A percentile compares a stretch with the other conserved stretches of the same genome.
phyloP scores from a whole-genome alignment of 2,113 vertebrate genomes.

The Arvicanthis niloticus region DNA sequence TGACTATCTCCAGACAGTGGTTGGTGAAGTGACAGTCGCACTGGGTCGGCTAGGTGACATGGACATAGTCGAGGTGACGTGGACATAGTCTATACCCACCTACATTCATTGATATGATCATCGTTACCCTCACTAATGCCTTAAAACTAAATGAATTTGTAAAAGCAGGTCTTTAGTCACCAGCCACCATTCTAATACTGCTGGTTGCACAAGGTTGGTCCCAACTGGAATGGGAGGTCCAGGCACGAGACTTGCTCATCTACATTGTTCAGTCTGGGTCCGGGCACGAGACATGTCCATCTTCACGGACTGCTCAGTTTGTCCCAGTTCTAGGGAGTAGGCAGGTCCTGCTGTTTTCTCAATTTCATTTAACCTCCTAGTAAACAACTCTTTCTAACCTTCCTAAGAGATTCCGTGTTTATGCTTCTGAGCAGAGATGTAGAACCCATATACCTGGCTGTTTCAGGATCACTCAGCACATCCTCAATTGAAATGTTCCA shows the following conservation, averaged over 20 bases:
- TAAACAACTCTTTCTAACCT: not conserved
- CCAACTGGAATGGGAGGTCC: not conserved
- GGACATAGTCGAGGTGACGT: not conserved
- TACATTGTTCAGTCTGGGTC: too few species aligned
- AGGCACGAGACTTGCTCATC: fast-evolving
- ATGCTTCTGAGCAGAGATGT: not conserved
- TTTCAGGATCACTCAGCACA: not conserved
- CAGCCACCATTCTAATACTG: not conserved
- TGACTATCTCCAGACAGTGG: not conserved
- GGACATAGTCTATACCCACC: not conserved
- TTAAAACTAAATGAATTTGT: not conserved
- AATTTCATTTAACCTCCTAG: not conserved
- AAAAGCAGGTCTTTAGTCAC: not conserved
- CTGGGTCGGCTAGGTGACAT: not conserved
- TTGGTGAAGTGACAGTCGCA: too few species aligned
- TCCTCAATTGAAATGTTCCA: not conserved
- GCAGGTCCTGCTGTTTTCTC: not conserved
- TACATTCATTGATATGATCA: not conserved
- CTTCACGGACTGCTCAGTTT: not conserved
- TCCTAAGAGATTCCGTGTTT: not conserved
- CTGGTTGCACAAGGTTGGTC: not conserved
- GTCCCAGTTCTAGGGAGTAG: not conserved
- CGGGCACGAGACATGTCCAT: fast-evolving
- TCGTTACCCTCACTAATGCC: not conserved
- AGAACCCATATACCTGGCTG: not conserved